Conservation (phyloP, 2,888 invertebrate genomes). For the Creontiades dilutus region DNA sequence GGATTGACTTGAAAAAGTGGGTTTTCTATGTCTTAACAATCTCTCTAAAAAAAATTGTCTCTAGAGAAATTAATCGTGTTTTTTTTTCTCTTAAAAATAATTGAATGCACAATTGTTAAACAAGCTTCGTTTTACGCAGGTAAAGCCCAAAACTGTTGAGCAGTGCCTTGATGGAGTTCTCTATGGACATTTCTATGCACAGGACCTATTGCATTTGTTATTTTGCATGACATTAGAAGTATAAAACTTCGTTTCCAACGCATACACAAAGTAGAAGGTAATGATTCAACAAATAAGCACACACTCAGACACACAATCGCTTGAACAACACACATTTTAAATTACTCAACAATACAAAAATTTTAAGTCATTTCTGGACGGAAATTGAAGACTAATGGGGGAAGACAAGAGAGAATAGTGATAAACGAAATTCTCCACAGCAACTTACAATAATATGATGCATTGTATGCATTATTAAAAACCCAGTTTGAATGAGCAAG, state of each 20-base stretch:
- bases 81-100: too few relatives aligned
- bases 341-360: slow-evolving; percentile 51
- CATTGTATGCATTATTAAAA: not conserved
- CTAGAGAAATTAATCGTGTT: too few relatives aligned
- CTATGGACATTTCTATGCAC: too few relatives aligned
- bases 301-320: slow-evolving; percentile 40
- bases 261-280: not conserved
- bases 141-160: too few relatives aligned
- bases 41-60: too few relatives aligned
- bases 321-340: slow-evolving; percentile 34
- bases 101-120: too few relatives aligned
- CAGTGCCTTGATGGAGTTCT: too few relatives aligned
- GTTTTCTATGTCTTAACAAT: too few relatives aligned
- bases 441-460: slow-evolving; percentile 7
- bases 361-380: slow-evolving; percentile 60
- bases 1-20: too few relatives aligned
- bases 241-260: not conserved
- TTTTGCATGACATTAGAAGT: too few relatives aligned
- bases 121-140: too few relatives aligned
- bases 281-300: not conserved
- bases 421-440: not conserved
- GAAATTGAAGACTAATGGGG: slow-evolving; percentile 53
- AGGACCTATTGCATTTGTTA: too few relatives aligned
- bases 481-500: not conserved
- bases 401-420: slow-evolving; percentile 43